Evolutionary conservation across 2,888 invertebrate genomes (phyloP).

Genomic region (Flexamia atlantica): DNA sequence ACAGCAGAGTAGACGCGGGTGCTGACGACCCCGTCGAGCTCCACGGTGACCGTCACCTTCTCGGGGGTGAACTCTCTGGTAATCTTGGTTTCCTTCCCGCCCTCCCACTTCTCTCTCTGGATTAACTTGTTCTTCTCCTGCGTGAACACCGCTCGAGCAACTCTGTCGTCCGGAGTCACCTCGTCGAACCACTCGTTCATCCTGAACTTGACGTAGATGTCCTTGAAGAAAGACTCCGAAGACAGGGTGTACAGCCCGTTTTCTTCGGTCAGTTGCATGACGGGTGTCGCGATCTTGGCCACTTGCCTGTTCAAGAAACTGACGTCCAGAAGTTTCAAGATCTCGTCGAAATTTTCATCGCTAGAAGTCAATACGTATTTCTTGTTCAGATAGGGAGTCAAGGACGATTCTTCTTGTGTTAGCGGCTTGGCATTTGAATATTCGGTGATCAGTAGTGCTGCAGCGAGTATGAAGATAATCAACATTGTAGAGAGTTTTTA

Average conservation of each 20-base stretch:
- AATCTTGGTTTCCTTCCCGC: constrained; percentile 81
- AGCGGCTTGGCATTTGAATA: neutral
- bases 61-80: constrained; percentile 86
- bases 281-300: constrained; percentile 89
- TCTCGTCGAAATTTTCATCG: constrained; percentile 90
- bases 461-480: neutral
- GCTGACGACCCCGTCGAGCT: constrained; percentile 84
- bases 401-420: neutral
- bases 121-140: constrained; percentile 89
- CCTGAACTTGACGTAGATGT: constrained; percentile 88
- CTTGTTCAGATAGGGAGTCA: constrained; percentile 73
- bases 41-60: constrained; percentile 87
- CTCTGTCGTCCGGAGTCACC: constrained; percentile 93
- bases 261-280: constrained; percentile 86
- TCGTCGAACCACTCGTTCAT: constrained; percentile 93
- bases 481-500: too few species aligned
- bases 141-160: constrained; percentile 85
- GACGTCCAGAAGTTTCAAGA: constrained; percentile 93
- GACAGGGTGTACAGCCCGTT: constrained; percentile 87
- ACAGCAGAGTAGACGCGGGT: constrained; percentile 80
- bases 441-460: neutral
- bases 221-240: constrained; percentile 94
- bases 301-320: constrained; percentile 92
- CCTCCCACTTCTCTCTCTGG: constrained; percentile 90
- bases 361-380: constrained; percentile 89